These are phyloP conservation scores for Noctilio leporinus DNA, from an alignment of 2,113 vertebrate genomes.

Conservation along the genomic window DNA sequence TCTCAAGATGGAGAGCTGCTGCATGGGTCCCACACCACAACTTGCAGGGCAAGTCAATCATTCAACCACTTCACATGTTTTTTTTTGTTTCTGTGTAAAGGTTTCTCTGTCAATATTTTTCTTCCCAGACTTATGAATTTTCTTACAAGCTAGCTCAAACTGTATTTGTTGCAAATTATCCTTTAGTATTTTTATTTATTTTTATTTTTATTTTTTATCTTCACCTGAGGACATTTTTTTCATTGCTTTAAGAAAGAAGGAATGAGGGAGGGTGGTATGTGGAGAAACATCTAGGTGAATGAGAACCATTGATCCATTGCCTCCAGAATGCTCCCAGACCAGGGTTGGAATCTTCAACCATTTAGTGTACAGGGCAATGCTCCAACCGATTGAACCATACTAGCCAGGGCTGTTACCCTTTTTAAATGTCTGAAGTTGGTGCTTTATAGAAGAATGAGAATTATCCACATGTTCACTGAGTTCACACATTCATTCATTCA, in stretches of 20 bases:
- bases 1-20: neutral
- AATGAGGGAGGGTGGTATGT: too few species aligned
- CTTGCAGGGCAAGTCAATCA: neutral
- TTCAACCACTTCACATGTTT: neutral
- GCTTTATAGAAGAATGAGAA: neutral
- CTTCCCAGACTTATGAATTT: neutral
- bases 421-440: neutral
- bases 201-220: too few species aligned
- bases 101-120: neutral
- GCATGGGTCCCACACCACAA: fast-evolving
- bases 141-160: neutral
- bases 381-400: too few species aligned
- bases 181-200: neutral
- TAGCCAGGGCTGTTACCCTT: neutral
- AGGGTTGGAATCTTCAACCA: too few species aligned
- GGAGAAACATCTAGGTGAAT: too few species aligned
- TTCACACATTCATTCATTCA: neutral
- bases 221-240: too few species aligned
- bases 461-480: neutral
- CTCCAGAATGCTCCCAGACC: too few species aligned
- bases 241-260: too few species aligned
- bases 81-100: neutral
- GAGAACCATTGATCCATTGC: too few species aligned
- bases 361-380: too few species aligned
- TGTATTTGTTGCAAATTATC: neutral